phyloP scores from a whole-genome alignment of 2,113 vertebrate genomes.

The Varanus salvator region DNA sequence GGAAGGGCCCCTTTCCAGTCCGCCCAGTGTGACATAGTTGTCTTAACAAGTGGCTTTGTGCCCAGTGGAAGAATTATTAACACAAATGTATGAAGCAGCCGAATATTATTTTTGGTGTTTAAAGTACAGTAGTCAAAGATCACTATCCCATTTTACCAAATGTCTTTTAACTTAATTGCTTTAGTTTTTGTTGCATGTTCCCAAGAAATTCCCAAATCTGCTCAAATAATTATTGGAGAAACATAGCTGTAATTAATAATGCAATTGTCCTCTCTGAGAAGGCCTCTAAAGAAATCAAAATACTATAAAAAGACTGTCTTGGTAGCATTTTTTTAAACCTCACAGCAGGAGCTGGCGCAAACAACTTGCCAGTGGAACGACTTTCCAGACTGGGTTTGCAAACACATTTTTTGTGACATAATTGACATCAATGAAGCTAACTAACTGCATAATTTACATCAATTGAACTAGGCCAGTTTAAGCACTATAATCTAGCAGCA shows the following conservation, averaged over 20 bases:
- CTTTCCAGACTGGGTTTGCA: slow-evolving; percentile 54
- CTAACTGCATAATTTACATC: slow-evolving; percentile 57
- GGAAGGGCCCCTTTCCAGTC: slow-evolving; percentile 48
- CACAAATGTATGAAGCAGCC: slow-evolving; percentile 54
- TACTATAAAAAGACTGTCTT: slow-evolving; percentile 58
- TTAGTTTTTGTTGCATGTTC: slow-evolving; percentile 41
- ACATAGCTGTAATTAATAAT: slow-evolving; percentile 66
- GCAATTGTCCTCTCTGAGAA: slow-evolving; percentile 43
- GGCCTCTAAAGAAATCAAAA: slow-evolving; percentile 63
- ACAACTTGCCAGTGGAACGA: slow-evolving; percentile 59
- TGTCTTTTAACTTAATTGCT: slow-evolving; percentile 50
- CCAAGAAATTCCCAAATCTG: slow-evolving; percentile 51
- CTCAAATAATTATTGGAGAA: slow-evolving; percentile 56
- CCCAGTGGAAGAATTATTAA: slow-evolving; percentile 55
- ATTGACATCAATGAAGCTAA: slow-evolving; percentile 64
- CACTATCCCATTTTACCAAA: slow-evolving; percentile 42
- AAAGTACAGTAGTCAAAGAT: slow-evolving; percentile 61
- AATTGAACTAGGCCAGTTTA: slow-evolving; percentile 62
- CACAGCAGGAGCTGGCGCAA: slow-evolving; percentile 55
- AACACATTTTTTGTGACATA: slow-evolving; percentile 62
- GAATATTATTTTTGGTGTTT: slow-evolving; percentile 59
- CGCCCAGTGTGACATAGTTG: slow-evolving; percentile 54
- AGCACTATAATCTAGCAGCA: slow-evolving; percentile 50
- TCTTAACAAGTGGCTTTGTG: slow-evolving; percentile 47
- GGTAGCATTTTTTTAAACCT: slow-evolving; percentile 46